Conservation (phyloP, 1,140 invertebrate species). For the Tetranychus cinnabarinus region DNA sequence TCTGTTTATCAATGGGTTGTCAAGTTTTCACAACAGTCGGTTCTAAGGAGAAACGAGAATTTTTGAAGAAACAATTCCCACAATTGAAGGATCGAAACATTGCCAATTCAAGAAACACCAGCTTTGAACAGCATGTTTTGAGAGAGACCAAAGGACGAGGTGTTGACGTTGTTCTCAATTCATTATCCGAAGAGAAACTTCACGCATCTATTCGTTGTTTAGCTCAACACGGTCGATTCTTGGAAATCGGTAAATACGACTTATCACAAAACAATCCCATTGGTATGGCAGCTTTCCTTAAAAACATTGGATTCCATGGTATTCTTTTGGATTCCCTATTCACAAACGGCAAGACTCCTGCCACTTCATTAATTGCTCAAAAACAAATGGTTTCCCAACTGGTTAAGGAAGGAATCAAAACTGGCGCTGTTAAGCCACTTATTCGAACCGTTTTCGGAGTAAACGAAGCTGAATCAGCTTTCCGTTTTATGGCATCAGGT, state of each 20-base stretch:
- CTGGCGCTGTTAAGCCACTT: slow-evolving; percentile 60
- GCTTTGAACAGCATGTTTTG: slow-evolving; percentile 25
- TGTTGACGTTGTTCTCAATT: slow-evolving; percentile 81
- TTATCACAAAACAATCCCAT: slow-evolving; percentile 64
- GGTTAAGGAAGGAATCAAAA: slow-evolving; percentile 53
- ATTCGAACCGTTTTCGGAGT: slow-evolving; percentile 52
- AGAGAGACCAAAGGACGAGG: slow-evolving; percentile 34
- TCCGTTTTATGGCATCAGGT: slow-evolving; percentile 78
- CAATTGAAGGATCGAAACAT: slow-evolving; percentile 26
- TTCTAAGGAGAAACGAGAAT: slow-evolving; percentile 24
- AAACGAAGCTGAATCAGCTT: slow-evolving; percentile 72
- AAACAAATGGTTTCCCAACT: slow-evolving; percentile 25
- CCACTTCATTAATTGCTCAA: background rate
- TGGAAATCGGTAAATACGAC: slow-evolving; percentile 94
- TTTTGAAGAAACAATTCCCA: slow-evolving; percentile 25
- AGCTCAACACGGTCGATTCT: slow-evolving; percentile 57
- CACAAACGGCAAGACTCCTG: slow-evolving; percentile 28
- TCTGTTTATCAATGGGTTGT: slow-evolving; percentile 62
- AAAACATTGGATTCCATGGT: slow-evolving; percentile 88
- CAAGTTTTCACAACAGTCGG: slow-evolving; percentile 60
- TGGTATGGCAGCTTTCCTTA: slow-evolving; percentile 82
- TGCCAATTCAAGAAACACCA: slow-evolving; percentile 28
- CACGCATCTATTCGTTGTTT: slow-evolving; percentile 75
- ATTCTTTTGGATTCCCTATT: slow-evolving; percentile 79
- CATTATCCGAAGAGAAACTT: slow-evolving; percentile 66